phyloP scores from a whole-genome alignment of 2,797 vertebrate species.

The Aselliscus stoliczkanus region DNA sequence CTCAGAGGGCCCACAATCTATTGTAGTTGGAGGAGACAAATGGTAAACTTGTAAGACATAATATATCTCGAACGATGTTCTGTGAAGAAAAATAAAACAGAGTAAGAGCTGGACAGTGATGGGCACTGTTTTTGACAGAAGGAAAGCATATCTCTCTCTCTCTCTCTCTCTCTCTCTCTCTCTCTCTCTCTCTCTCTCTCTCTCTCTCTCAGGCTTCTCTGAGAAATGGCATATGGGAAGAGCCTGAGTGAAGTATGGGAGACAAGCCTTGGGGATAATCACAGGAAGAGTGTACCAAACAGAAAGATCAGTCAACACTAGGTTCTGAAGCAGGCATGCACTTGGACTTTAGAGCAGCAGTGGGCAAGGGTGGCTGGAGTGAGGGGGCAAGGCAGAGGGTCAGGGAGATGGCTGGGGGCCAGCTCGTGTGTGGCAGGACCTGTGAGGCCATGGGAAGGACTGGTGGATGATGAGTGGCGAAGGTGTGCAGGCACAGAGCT shows the following conservation, averaged over 20 bases:
- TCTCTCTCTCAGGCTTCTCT: background rate
- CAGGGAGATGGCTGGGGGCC: too few relatives aligned
- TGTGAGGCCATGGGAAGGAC: background rate
- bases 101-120: too few relatives aligned
- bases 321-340: rapidly evolving
- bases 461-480: rapidly evolving
- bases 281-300: background rate
- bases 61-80: background rate
- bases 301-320: background rate
- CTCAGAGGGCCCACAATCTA: background rate
- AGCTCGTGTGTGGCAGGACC: rapidly evolving
- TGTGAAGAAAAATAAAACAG: background rate
- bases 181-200: background rate
- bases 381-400: rapidly evolving
- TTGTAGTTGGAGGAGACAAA: background rate
- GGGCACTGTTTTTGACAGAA: background rate
- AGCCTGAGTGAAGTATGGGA: background rate
- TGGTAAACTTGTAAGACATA: background rate
- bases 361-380: rapidly evolving
- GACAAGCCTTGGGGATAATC: background rate
- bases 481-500: background rate
- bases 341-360: background rate
- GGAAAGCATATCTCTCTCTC: background rate
- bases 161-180: background rate
- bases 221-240: background rate